Percentiles rank a stretch among this genome's conserved stretches.
Conservation (phyloP, 2,113 vertebrate species). For the Ursus arctos region DNA sequence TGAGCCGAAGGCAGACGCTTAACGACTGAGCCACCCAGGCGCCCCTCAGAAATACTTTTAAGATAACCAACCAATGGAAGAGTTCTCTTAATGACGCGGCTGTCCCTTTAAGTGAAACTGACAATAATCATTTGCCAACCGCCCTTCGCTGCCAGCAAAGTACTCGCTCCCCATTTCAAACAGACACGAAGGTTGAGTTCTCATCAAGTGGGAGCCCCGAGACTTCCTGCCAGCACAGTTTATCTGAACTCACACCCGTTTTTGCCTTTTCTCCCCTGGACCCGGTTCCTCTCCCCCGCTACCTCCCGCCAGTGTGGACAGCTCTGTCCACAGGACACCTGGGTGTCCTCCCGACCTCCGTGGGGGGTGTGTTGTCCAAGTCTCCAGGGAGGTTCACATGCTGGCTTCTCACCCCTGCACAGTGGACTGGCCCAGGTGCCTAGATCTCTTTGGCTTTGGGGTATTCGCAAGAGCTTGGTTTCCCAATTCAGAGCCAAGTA, state of each 20-base stretch:
- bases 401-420: background rate
- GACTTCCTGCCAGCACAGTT: background rate
- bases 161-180: background rate
- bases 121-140: background rate
- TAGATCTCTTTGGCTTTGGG: background rate
- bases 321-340: background rate
- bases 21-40: no score
- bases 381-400: background rate
- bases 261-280: background rate
- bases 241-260: background rate
- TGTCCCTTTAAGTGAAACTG: background rate
- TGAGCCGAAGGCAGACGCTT: no score
- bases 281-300: background rate
- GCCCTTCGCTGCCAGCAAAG: background rate
- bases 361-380: background rate
- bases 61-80: background rate
- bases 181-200: background rate
- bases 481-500: conserved; percentile 1
- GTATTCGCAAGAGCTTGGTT: background rate
- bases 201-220: background rate
- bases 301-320: accelerated
- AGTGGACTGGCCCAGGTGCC: background rate
- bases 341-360: no score
- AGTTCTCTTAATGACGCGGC: background rate
- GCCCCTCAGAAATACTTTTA: background rate